Percentiles rank a stretch among this genome's conserved stretches.
Evolutionary conservation across 2,888 invertebrate genomes (phyloP).

Genomic region (Drosophila prostipennis): DNA sequence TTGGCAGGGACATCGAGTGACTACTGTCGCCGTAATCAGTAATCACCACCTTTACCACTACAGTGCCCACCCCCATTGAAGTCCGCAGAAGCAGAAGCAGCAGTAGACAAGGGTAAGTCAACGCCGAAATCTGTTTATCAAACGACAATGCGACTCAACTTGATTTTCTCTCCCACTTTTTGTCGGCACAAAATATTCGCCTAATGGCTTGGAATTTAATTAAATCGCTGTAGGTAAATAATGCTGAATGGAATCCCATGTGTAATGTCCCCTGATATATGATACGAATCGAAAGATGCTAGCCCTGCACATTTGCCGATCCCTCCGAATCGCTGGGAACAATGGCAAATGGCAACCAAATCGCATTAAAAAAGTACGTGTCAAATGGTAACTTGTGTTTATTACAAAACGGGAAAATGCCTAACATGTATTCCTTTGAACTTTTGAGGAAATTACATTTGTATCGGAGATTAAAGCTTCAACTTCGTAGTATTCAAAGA

Average conservation of each 20-base stretch:
- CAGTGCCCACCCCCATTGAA: not conserved
- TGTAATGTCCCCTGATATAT: slow-evolving; percentile 27
- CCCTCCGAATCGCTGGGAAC: slow-evolving; percentile 1
- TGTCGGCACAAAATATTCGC: slow-evolving; percentile 56
- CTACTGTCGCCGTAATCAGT: slow-evolving; percentile 18
- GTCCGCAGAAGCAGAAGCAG: not conserved
- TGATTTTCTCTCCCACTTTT: slow-evolving; percentile 10
- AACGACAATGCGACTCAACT: slow-evolving; percentile 34
- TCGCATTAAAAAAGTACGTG: slow-evolving; percentile 24
- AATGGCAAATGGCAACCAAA: slow-evolving; percentile 15
- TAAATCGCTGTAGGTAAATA: slow-evolving; percentile 47
- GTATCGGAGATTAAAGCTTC: not conserved
- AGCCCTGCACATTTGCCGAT: slow-evolving; percentile 11
- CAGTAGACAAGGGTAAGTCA: slow-evolving; percentile 37
- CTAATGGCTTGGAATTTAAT: slow-evolving; percentile 73
- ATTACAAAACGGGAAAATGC: not conserved
- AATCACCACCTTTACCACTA: slow-evolving; percentile 19
- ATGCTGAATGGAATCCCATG: slow-evolving; percentile 18
- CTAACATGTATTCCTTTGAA: no score
- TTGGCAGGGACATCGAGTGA: slow-evolving; percentile 20
- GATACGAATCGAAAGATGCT: slow-evolving; percentile 26
- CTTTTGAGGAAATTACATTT: not conserved
- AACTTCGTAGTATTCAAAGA: no score
- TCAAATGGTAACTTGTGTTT: slow-evolving; percentile 17
- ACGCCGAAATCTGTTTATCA: slow-evolving; percentile 55